Conservation (phyloP, 2,797 vertebrate genomes). For the Mallotus villosus region DNA sequence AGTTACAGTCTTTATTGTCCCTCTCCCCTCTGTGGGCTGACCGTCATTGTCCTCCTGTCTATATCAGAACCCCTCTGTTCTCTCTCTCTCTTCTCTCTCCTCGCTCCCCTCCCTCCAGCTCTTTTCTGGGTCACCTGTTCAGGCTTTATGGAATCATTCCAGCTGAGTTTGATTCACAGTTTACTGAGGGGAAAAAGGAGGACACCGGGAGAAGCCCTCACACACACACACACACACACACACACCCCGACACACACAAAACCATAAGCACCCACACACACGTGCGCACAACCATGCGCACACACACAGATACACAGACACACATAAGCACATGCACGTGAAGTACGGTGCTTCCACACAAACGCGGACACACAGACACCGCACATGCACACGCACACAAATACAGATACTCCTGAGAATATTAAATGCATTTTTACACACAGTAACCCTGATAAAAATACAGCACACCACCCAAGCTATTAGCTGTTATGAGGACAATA, state of each 20-base stretch:
- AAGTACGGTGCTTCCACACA: not conserved
- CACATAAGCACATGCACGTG: not conserved
- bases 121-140: constrained; percentile 77
- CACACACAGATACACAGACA: constrained; percentile 17
- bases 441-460: constrained; percentile 32
- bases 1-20: not conserved
- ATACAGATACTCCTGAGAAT: not conserved
- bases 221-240: constrained; percentile 23
- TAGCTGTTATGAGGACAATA: constrained; percentile 15
- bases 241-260: not conserved
- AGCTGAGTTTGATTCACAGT: constrained; percentile 60
- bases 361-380: not conserved
- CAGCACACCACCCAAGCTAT: constrained; percentile 11
- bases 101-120: constrained; percentile 43
- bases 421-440: constrained; percentile 52
- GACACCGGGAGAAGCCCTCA: constrained; percentile 15
- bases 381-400: too few species aligned
- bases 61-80: constrained; percentile 60
- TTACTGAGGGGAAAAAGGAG: constrained; percentile 22
- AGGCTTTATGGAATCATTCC: constrained; percentile 62
- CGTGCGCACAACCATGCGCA: not conserved
- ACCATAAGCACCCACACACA: not conserved
- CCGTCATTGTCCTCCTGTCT: constrained; percentile 74
- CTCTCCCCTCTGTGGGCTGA: constrained; percentile 51
- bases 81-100: not conserved